Evolutionary conservation across 1,140 invertebrate species (phyloP).

Genomic region (Lepidostoma basale): DNA sequence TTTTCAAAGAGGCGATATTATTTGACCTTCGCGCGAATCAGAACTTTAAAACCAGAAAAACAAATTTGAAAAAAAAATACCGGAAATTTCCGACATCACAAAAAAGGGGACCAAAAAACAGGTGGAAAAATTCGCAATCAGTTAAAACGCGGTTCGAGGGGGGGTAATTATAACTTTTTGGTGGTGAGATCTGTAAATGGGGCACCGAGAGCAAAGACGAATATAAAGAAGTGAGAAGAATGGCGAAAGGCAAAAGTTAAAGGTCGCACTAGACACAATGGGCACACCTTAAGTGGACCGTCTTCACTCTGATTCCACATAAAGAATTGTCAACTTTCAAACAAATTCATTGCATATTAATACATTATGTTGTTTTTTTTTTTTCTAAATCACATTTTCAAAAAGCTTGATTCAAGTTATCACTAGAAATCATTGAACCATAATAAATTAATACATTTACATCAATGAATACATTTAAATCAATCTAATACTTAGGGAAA

Average conservation of each 20-base stretch:
- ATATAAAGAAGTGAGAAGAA: background rate
- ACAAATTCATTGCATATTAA: too few species aligned
- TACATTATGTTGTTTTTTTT: too few species aligned
- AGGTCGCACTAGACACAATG: background rate
- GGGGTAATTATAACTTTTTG: slow-evolving; percentile 21
- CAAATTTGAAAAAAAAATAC: slow-evolving; percentile 13
- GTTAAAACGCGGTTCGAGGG: background rate
- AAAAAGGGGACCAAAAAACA: slow-evolving; percentile 5
- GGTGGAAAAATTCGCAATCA: slow-evolving; percentile 22
- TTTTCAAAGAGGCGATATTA: too few species aligned
- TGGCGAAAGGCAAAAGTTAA: background rate
- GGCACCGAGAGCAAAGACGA: background rate
- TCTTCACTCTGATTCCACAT: too few species aligned
- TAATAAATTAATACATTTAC: too few species aligned
- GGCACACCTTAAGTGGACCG: too few species aligned
- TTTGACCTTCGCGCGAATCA: background rate
- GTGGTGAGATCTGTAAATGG: slow-evolving; percentile 2
- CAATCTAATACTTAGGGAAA: too few species aligned
- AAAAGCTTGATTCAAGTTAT: too few species aligned
- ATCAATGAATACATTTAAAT: too few species aligned
- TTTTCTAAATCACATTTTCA: too few species aligned
- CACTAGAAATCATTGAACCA: too few species aligned
- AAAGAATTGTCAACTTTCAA: too few species aligned
- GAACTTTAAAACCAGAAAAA: background rate
- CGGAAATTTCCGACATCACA: background rate